These are phyloP conservation scores for Heliconius erato DNA, from an alignment of 2,888 invertebrate species.

Conservation along the genomic window DNA sequence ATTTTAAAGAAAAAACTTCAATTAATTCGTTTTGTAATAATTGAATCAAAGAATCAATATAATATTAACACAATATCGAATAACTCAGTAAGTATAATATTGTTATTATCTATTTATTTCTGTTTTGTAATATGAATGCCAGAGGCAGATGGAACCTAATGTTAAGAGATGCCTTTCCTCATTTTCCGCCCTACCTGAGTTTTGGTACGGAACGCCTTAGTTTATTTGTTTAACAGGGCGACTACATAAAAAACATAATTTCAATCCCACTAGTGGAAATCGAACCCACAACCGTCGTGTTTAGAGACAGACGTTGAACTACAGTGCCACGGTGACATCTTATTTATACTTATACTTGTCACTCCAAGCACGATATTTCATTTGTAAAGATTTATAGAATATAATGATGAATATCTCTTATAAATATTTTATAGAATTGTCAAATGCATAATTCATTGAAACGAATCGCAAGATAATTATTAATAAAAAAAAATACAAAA, in stretches of 20 bases:
- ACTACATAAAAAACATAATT: background rate
- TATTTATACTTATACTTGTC: background rate
- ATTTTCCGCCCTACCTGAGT: background rate
- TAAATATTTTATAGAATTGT: conserved; percentile 3
- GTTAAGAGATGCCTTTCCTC: background rate
- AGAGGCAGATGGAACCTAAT: background rate
- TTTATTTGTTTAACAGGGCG: background rate
- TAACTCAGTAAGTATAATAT: background rate
- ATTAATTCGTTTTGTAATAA: background rate
- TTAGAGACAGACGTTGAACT: background rate
- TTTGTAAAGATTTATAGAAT: background rate
- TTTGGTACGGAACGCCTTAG: background rate
- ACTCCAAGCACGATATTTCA: background rate
- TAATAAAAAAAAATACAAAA: background rate
- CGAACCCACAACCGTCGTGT: background rate
- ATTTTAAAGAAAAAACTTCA: background rate
- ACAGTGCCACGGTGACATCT: background rate
- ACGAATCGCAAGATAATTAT: background rate
- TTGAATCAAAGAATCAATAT: background rate
- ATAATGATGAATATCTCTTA: background rate
- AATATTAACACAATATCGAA: background rate
- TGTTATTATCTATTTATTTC: background rate
- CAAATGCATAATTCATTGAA: conserved; percentile 16
- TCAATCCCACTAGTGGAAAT: background rate
- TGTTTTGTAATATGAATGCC: background rate